Percentiles rank a stretch among this genome's conserved stretches.
phyloP scores from a whole-genome alignment of 92 coral and sea anemone species.

The Porites evermanni region DNA sequence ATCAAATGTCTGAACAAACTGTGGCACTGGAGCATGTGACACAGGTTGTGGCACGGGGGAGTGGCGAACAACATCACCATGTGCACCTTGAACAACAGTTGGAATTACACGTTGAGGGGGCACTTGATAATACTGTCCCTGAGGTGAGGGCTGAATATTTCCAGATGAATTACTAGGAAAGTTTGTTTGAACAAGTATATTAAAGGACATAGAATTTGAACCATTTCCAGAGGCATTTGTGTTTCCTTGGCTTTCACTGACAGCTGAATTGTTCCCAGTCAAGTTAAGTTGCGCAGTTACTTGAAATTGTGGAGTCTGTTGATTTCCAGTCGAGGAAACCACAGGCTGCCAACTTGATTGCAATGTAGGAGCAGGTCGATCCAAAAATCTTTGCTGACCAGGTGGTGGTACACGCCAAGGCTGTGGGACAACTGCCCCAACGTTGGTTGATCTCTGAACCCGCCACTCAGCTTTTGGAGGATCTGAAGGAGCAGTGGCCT shows the following conservation, averaged over 20 bases:
- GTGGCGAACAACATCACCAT: slow-evolving; percentile 27
- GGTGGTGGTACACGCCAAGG: slow-evolving; percentile 53
- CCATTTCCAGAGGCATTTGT: slow-evolving; percentile 40
- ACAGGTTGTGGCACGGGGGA: slow-evolving; percentile 61
- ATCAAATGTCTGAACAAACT: slow-evolving; percentile 77
- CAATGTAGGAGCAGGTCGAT: slow-evolving; percentile 61
- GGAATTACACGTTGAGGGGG: slow-evolving; percentile 11
- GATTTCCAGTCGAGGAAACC: slow-evolving; percentile 38
- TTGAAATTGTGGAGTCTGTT: slow-evolving; percentile 89
- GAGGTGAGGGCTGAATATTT: slow-evolving; percentile 37
- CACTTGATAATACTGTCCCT: slow-evolving; percentile 51
- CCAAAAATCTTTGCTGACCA: slow-evolving; percentile 45
- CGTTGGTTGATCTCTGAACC: slow-evolving; percentile 51
- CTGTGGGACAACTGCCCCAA: slow-evolving; percentile 47
- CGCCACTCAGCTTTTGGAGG: slow-evolving; percentile 79
- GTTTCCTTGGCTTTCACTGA: slow-evolving; percentile 34
- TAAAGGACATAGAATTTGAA: slow-evolving; percentile 86
- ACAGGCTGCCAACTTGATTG: slow-evolving; percentile 78
- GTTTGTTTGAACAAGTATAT: slow-evolving; percentile 83
- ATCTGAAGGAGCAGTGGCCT: slow-evolving; percentile 43
- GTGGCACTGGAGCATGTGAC: slow-evolving; percentile 61
- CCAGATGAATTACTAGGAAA: slow-evolving; percentile 53
- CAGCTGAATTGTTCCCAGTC: slow-evolving; percentile 51
- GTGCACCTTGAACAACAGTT: slow-evolving; percentile 26
- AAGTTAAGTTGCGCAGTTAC: slow-evolving; percentile 90